Base-by-base conservation (phyloP, 2,888 invertebrate species). In the Epinotia nisella region DNA sequence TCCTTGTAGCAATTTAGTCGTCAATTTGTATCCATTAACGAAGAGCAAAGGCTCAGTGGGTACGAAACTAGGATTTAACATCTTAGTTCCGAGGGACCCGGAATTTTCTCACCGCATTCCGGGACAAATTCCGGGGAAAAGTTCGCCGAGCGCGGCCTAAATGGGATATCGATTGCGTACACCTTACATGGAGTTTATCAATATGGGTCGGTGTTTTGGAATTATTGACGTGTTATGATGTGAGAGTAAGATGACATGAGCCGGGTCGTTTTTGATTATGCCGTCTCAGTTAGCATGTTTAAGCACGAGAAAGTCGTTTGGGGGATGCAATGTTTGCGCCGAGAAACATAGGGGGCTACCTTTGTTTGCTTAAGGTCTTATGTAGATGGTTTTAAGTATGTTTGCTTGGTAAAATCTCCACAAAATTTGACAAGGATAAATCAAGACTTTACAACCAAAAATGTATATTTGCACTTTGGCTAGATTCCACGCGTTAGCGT, bases 101-200 rank as follows among this genome's bases (percentile, higher is more conserved):
- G 90, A 88, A 91, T 90, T 88, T 87, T 84, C 83, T 81, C 84
- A 79, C 80, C 88, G 88, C 90, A 92, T 92, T 92, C 89, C 88
- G 76, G 85, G 84, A 86, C 90, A 85, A 90, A 92, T 92, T 88
- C 91, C 83, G 79, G 65, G 78, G 83, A 85, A 87, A 91, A 92
- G 87, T 90, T 91, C 81, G 81, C 78, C 82, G 70, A 74, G 76
- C 76, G 71, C 75, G 75, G 77, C 78, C 80, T 82, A 81, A 84
- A 84, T 82, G 77, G 82, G 78, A 77, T 78, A 78, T 78, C 79
- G 80, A 82, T 81, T 80, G 76, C 78, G 77, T 80, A 79, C 62
- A 41, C 49, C 61, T 62, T 62, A 51, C 39, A 64, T n/a, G 64
- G 56, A 45, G 68, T 73, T 64, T 64, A 55, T 69, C 64, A 62